These are phyloP conservation scores for Phalangium opilio DNA, from an alignment of 2,888 invertebrate species.

Conservation along the genomic window DNA sequence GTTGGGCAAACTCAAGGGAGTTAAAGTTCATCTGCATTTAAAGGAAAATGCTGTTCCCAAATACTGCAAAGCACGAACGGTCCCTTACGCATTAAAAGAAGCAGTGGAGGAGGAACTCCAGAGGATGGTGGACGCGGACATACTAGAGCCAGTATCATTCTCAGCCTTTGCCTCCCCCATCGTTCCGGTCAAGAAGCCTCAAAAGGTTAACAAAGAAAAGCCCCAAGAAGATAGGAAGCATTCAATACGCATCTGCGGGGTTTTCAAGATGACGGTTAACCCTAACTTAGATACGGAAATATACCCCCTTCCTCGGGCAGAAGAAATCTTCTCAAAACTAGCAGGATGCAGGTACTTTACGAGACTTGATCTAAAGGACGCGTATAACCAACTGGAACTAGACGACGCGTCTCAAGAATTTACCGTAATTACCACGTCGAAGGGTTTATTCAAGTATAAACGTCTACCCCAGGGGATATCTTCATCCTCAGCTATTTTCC, in stretches of 20 bases:
- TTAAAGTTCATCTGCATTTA: too few species aligned
- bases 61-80: too few species aligned
- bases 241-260: constrained; percentile 23
- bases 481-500: constrained; percentile 23
- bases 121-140: too few species aligned
- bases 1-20: too few species aligned
- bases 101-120: too few species aligned
- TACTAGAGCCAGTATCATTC: too few species aligned
- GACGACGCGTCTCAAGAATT: constrained; percentile 24
- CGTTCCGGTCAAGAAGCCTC: too few species aligned
- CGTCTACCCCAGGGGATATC: constrained; percentile 27
- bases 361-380: constrained; percentile 24
- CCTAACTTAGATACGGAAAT: constrained; percentile 22
- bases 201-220: too few species aligned
- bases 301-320: constrained; percentile 24
- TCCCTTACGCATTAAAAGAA: too few species aligned
- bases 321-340: constrained; percentile 24
- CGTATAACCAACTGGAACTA: constrained; percentile 29
- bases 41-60: too few species aligned
- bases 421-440: constrained; percentile 27
- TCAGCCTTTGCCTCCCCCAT: too few species aligned
- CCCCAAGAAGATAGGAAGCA: too few species aligned
- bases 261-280: constrained; percentile 26
- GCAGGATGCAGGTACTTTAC: constrained; percentile 21
- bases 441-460: constrained; percentile 26